phyloP scores from a whole-genome alignment of 2,113 vertebrate species.

The Python bivittatus region DNA sequence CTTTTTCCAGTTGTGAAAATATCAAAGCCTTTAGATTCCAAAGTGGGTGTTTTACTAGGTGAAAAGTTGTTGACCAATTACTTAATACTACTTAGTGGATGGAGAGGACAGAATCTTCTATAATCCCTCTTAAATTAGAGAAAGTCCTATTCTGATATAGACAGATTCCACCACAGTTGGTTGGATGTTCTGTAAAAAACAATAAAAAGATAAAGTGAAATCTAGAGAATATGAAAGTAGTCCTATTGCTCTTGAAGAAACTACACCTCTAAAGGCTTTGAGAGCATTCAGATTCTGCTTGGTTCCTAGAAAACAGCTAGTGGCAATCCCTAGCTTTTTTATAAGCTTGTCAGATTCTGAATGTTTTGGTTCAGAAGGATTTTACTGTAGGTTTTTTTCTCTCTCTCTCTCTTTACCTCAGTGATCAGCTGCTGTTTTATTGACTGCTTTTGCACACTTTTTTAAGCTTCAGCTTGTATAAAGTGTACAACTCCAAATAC shows the following conservation, averaged over 20 bases:
- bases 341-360: background rate
- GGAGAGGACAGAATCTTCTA: background rate
- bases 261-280: background rate
- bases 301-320: background rate
- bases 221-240: background rate
- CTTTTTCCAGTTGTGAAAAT: too few relatives aligned
- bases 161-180: background rate
- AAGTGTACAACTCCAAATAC: background rate
- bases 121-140: background rate
- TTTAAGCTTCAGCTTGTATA: background rate
- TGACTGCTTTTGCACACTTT: background rate
- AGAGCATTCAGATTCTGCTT: background rate
- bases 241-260: background rate
- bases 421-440: background rate
- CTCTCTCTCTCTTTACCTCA: background rate
- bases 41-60: background rate
- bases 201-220: background rate
- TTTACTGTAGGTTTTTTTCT: background rate
- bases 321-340: background rate
- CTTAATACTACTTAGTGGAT: background rate
- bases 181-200: background rate
- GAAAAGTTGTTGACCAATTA: background rate
- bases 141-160: background rate
- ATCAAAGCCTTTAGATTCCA: too few relatives aligned
- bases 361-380: background rate